Percentiles rank a stretch among this genome's conserved stretches.
These are phyloP conservation scores for Limnodromus scolopaceus DNA, from an alignment of 2,797 vertebrate species.

Conservation along the genomic window DNA sequence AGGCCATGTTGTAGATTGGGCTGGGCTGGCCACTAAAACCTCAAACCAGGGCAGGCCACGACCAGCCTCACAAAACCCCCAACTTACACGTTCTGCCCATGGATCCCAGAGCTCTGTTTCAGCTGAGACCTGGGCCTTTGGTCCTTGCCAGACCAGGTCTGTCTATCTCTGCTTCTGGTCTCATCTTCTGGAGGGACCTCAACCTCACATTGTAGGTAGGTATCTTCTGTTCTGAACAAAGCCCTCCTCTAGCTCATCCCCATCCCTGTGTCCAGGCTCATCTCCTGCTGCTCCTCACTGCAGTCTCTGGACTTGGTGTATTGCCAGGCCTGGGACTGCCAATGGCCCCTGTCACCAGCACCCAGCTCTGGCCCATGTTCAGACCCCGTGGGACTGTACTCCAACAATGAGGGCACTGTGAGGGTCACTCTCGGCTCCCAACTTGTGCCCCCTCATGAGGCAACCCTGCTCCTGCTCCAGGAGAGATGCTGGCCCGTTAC, in stretches of 20 bases:
- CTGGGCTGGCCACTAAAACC: background rate
- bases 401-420: background rate
- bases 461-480: background rate
- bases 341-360: background rate
- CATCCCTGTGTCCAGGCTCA: background rate
- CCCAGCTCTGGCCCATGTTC: background rate
- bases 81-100: background rate
- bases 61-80: background rate
- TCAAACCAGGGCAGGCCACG: background rate
- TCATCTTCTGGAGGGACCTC: background rate
- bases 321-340: background rate
- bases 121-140: background rate
- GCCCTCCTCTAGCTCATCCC: background rate
- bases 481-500: background rate
- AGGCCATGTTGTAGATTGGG: background rate
- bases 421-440: background rate
- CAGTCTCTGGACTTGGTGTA: background rate
- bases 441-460: accelerated
- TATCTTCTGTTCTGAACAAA: background rate
- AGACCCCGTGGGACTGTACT: background rate
- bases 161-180: background rate
- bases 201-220: accelerated
- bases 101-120: background rate
- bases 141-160: background rate
- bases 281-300: background rate